Conservation (phyloP, 1,140 invertebrate species). For the Oncopeltus fasciatus region DNA sequence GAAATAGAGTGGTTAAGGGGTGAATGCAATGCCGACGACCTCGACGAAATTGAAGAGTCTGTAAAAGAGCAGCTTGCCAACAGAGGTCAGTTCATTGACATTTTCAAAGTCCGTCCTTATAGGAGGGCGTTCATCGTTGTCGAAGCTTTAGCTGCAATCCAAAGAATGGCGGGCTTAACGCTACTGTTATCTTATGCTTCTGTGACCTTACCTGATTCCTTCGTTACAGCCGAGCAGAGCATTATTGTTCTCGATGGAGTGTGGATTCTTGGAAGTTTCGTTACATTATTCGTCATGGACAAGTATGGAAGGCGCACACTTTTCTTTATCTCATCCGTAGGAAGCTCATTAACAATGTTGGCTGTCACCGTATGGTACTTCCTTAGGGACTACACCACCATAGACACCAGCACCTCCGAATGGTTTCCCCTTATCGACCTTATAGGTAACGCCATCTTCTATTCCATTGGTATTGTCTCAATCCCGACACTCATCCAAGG, state of each 20-base stretch:
- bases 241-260: conserved; percentile 8
- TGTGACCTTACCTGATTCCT: conserved; percentile 44
- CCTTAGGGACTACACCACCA: neutral
- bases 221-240: conserved; percentile 1
- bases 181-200: conserved; percentile 58
- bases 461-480: conserved; percentile 17
- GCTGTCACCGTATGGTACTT: conserved; percentile 23
- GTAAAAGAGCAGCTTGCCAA: conserved; percentile 15
- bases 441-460: conserved; percentile 10
- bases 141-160: conserved; percentile 49
- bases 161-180: conserved; percentile 60
- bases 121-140: conserved; percentile 47
- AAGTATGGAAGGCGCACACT: conserved; percentile 31
- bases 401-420: neutral
- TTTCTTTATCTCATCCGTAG: conserved; percentile 28
- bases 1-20: conserved; percentile 48
- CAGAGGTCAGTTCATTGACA: conserved; percentile 10
- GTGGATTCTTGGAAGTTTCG: conserved; percentile 30
- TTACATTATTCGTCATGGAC: conserved; percentile 27
- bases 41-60: conserved; percentile 21
- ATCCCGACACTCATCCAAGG: conserved; percentile 19
- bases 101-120: conserved; percentile 14
- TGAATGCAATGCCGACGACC: conserved; percentile 9
- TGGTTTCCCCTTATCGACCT: conserved; percentile 17
- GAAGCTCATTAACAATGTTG: conserved; percentile 19